Evolutionary conservation across 2,888 invertebrate genomes (phyloP).

Genomic region (Stenurella melanura): DNA sequence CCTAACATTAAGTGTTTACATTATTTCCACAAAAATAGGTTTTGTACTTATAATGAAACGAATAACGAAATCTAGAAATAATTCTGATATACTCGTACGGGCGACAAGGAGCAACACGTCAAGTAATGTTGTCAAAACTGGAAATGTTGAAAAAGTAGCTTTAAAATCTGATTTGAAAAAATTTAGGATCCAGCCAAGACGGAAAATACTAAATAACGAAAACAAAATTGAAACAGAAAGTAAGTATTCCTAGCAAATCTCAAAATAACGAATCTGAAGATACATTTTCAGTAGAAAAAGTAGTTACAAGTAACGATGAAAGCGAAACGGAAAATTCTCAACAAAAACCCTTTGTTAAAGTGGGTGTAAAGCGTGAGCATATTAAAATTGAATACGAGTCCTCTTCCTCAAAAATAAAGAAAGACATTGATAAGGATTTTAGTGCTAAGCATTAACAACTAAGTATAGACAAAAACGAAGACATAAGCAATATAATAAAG

Average conservation of each 20-base stretch:
- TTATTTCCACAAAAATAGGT: neutral
- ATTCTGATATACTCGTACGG: neutral
- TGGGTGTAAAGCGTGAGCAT: conserved; percentile 58
- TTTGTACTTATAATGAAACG: conserved; percentile 17
- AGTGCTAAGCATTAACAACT: neutral
- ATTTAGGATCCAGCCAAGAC: conserved; percentile 13
- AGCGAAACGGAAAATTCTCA: neutral
- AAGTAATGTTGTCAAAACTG: neutral
- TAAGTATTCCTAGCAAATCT: neutral
- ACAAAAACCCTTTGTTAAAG: neutral
- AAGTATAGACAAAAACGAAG: neutral
- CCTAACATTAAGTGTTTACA: neutral
- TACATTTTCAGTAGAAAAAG: neutral
- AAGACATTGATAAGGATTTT: conserved; percentile 26
- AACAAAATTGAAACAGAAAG: neutral
- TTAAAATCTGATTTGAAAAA: conserved; percentile 17
- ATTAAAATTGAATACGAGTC: conserved; percentile 57
- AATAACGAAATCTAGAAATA: conserved; percentile 1
- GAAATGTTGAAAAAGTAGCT: neutral
- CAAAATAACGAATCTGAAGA: neutral
- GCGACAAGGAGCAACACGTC: neutral
- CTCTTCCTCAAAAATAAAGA: conserved; percentile 36
- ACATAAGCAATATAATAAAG: neutral
- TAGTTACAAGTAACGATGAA: neutral
- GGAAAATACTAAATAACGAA: conserved; percentile 17